These are phyloP conservation scores for Panthera tigris DNA, from an alignment of 2,113 vertebrate species.

Conservation along the genomic window DNA sequence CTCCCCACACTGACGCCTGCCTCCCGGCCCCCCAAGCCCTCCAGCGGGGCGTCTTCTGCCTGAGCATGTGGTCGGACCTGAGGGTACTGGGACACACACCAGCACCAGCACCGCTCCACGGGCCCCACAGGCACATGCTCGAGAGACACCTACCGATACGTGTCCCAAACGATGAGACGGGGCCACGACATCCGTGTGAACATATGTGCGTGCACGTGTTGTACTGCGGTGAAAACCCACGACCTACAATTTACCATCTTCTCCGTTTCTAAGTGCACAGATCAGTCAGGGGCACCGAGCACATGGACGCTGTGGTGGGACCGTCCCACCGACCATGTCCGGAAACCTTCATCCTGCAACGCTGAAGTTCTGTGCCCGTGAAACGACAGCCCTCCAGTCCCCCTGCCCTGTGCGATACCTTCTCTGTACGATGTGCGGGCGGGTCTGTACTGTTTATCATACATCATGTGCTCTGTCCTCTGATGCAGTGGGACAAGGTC, in stretches of 20 bases:
- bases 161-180: fast-evolving
- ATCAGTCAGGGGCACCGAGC: too few species aligned
- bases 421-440: background rate
- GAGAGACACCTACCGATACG: fast-evolving
- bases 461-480: fast-evolving
- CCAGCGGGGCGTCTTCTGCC: background rate
- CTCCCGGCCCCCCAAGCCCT: background rate
- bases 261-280: background rate
- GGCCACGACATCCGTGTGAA: background rate
- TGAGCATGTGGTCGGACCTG: background rate
- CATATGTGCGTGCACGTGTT: too few species aligned
- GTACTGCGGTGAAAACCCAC: background rate
- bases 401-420: background rate
- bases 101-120: fast-evolving
- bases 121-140: fast-evolving
- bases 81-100: background rate
- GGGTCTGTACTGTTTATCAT: background rate
- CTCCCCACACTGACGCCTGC: fast-evolving
- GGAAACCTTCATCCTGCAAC: background rate
- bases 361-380: background rate
- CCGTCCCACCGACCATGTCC: fast-evolving
- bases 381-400: too few species aligned
- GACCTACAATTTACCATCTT: background rate
- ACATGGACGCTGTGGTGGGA: fast-evolving
- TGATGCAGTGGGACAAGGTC: background rate